Conservation (phyloP, 2,888 invertebrate genomes). For the Caenorhabditis wallacei region DNA sequence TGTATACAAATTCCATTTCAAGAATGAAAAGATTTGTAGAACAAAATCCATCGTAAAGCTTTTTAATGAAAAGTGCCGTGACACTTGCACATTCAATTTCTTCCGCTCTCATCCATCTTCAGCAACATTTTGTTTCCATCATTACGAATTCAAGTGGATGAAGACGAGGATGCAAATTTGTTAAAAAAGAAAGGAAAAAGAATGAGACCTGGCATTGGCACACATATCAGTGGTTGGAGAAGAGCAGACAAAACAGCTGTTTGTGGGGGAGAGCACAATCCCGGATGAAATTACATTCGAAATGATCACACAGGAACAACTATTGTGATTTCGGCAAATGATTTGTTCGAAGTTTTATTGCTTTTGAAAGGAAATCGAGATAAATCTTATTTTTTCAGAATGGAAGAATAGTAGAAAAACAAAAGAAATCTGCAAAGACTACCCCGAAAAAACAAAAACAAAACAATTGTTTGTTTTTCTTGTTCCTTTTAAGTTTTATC, state of each 20-base stretch:
- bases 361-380: not conserved
- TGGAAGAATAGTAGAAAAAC: not conserved
- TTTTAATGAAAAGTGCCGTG: conserved; percentile 2
- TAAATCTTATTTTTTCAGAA: not conserved
- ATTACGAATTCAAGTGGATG: conserved; percentile 42
- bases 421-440: not conserved
- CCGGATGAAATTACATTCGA: conserved; percentile 10
- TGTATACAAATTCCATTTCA: not conserved
- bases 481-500: not conserved
- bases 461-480: conserved; percentile 13
- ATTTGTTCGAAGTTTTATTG: conserved; percentile 10
- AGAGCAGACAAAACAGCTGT: conserved; percentile 50
- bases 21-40: not conserved
- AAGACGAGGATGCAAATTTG: conserved; percentile 43
- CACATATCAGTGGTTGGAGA: conserved; percentile 50
- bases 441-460: conserved; percentile 19
- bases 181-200: conserved; percentile 20
- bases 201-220: conserved; percentile 14
- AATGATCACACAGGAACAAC: conserved; percentile 32
- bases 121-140: conserved; percentile 30
- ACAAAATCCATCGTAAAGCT: not conserved
- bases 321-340: conserved; percentile 16
- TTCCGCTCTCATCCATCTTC: conserved; percentile 10
- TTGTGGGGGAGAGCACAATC: conserved; percentile 27
- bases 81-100: conserved; percentile 31